phyloP scores from a whole-genome alignment of 2,113 vertebrate species.

The Galemys pyrenaicus region DNA sequence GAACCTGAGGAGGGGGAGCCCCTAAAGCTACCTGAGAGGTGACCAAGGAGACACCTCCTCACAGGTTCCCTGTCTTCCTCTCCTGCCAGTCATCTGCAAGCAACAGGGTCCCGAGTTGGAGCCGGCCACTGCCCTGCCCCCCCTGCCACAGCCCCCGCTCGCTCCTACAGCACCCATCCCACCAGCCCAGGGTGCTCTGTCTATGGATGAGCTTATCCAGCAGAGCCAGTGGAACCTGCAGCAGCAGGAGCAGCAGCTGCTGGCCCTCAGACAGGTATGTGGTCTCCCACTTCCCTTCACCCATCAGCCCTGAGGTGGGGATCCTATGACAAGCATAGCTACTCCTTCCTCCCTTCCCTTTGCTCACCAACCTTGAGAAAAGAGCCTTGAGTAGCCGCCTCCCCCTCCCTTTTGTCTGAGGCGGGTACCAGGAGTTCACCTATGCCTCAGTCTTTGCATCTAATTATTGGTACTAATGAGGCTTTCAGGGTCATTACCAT shows the following conservation, averaged over 20 bases:
- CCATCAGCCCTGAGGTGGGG: too few species aligned
- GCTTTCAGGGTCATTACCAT: neutral
- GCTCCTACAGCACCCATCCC: slow-evolving; percentile 83
- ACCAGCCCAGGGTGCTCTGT: slow-evolving; percentile 83
- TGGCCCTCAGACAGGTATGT: slow-evolving; percentile 93
- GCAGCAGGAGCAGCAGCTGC: slow-evolving; percentile 98
- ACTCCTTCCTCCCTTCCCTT: fast-evolving
- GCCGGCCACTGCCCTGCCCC: slow-evolving; percentile 80
- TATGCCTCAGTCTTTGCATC: fast-evolving
- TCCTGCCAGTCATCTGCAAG: slow-evolving; percentile 91
- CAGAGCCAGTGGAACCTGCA: slow-evolving; percentile 99
- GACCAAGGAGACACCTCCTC: neutral
- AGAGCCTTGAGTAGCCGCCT: too few species aligned
- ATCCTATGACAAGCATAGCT: neutral
- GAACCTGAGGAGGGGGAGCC: neutral
- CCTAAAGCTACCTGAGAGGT: neutral
- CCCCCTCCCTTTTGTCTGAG: neutral
- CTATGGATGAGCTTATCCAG: slow-evolving; percentile 95
- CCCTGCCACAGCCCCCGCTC: slow-evolving; percentile 85
- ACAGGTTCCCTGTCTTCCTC: neutral
- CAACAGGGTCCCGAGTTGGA: slow-evolving; percentile 92
- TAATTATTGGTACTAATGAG: fast-evolving
- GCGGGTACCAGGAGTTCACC: neutral
- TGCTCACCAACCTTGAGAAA: neutral
- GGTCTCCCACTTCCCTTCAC: too few species aligned